Evolutionary conservation across 1,140 invertebrate genomes (phyloP).

Genomic region (Drosophila repleta): DNA sequence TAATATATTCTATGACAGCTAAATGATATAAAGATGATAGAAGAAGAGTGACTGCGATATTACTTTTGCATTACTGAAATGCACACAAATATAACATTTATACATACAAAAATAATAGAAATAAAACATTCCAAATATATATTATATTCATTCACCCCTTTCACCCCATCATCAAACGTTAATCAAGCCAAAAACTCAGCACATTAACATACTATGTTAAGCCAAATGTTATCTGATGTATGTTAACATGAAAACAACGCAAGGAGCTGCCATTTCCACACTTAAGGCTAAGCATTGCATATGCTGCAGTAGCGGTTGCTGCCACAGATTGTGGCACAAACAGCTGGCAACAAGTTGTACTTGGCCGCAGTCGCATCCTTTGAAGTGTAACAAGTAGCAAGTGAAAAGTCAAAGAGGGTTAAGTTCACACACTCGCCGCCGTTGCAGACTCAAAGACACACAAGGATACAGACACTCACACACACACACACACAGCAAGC

Average conservation of each 20-base stretch:
- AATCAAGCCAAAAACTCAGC: no score
- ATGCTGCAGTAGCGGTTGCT: slow-evolving; percentile 23
- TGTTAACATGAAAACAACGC: background rate
- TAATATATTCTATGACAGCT: no score
- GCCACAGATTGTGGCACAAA: slow-evolving; percentile 23
- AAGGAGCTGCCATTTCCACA: slow-evolving; percentile 1
- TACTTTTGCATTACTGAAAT: no score
- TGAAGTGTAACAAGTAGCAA: slow-evolving; percentile 73
- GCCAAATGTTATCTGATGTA: background rate
- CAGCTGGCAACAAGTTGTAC: slow-evolving; percentile 73
- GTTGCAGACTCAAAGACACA: slow-evolving; percentile 4
- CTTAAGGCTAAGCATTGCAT: background rate
- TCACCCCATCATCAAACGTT: no score
- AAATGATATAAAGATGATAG: no score
- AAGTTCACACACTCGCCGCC: slow-evolving; percentile 58
- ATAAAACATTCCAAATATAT: no score
- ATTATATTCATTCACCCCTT: no score
- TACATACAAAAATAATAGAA: no score
- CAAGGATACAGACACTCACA: background rate
- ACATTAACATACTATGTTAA: no score
- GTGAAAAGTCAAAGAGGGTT: slow-evolving; percentile 73
- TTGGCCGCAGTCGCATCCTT: slow-evolving; percentile 43
- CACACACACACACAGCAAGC: slow-evolving; percentile 27
- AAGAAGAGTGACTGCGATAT: no score
- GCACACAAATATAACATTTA: no score